Evolutionary conservation across 2,888 invertebrate species (phyloP).

Genomic region (Alloplasta piceator): DNA sequence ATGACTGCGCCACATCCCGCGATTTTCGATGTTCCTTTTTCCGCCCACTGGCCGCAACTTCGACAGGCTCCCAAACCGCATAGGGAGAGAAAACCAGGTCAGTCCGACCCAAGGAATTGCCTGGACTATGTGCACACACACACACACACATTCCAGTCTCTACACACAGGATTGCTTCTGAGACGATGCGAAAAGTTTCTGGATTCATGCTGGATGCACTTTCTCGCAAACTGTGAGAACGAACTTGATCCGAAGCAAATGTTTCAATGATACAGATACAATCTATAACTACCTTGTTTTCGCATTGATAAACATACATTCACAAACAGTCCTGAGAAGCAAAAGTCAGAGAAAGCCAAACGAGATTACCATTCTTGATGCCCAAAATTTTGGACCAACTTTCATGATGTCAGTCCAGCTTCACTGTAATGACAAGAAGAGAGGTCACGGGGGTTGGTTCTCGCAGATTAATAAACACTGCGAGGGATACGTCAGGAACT

Average conservation of each 20-base stretch:
- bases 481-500: neutral
- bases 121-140: neutral
- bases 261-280: too few species aligned
- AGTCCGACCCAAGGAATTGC: neutral
- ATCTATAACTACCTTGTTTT: too few species aligned
- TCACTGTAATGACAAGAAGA: neutral
- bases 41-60: conserved; percentile 23
- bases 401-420: neutral
- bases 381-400: neutral
- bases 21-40: conserved; percentile 13
- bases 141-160: neutral
- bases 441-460: neutral
- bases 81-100: conserved; percentile 30
- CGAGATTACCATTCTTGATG: neutral
- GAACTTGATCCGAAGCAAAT: too few species aligned
- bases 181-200: conserved; percentile 25
- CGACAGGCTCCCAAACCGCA: conserved; percentile 22
- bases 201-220: conserved; percentile 2
- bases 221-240: neutral
- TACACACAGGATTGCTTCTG: conserved; percentile 11
- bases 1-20: conserved; percentile 8
- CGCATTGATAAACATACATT: too few species aligned
- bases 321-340: too few species aligned
- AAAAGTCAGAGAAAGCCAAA: too few species aligned
- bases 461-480: neutral